Conservation (phyloP, 1,140 invertebrate species). For the Drosophila nannoptera region DNA sequence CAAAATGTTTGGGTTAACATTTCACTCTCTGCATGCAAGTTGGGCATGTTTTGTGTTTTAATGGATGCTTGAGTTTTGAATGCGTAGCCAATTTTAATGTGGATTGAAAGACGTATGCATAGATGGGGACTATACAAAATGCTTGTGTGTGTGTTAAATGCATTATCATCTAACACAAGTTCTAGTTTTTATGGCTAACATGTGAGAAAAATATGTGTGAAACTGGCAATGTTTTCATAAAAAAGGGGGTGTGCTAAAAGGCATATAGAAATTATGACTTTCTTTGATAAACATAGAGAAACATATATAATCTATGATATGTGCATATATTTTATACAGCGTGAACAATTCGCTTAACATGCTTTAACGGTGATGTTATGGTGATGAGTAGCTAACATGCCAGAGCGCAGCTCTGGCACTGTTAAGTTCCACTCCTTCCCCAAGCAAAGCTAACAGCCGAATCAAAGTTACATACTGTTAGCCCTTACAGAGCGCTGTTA, state of each 20-base stretch:
- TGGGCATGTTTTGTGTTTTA: conserved; percentile 28
- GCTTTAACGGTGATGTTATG: background rate
- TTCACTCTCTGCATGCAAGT: conserved; percentile 7
- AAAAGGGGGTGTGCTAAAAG: background rate
- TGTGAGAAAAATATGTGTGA: conserved; percentile 15
- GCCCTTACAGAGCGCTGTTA: background rate
- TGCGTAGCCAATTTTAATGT: conserved; percentile 22
- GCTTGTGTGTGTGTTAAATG: conserved; percentile 1
- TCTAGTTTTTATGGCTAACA: conserved; percentile 12
- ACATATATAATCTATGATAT: background rate
- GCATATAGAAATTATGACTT: background rate
- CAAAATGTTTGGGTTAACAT: conserved; percentile 61
- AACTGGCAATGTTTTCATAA: background rate
- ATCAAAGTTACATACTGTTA: background rate
- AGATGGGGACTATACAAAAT: background rate
- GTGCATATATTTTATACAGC: background rate
- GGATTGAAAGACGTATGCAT: conserved; percentile 22
- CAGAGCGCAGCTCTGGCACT: background rate
- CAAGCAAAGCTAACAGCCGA: background rate
- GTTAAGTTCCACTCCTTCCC: conserved; percentile 3
- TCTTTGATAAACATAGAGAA: background rate
- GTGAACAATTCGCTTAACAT: background rate
- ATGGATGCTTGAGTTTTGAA: conserved; percentile 16
- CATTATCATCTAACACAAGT: background rate
- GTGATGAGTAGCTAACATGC: background rate